These are phyloP conservation scores for Haliclona indistincta DNA, from an alignment of 37 sponge, comb jelly and placozoan genomes.

Conservation along the genomic window DNA sequence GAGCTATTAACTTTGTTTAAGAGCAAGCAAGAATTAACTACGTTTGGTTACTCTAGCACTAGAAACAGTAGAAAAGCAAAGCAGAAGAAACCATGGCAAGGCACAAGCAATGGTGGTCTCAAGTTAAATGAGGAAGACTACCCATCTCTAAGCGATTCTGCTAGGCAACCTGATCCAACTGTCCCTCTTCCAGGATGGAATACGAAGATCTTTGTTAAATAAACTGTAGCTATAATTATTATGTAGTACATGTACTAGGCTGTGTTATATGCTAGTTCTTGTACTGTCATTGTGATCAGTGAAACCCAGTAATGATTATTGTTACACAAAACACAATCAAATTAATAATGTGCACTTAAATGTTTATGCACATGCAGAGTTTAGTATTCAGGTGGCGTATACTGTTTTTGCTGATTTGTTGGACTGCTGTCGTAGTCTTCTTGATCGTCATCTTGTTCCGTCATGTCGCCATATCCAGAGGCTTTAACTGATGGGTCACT, in stretches of 20 bases:
- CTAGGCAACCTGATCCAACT: slow-evolving; percentile 14
- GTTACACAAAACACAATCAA: too few relatives aligned
- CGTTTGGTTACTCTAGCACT: not conserved
- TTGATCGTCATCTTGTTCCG: slow-evolving; percentile 10
- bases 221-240: too few relatives aligned
- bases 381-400: slow-evolving; percentile 48
- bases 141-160: slow-evolving; percentile 33
- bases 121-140: slow-evolving; percentile 41
- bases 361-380: too few relatives aligned
- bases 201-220: not conserved
- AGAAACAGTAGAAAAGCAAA: slow-evolving; percentile 1
- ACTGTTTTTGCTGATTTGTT: not conserved
- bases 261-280: too few relatives aligned
- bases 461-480: not conserved
- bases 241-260: too few relatives aligned
- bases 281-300: too few relatives aligned
- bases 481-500: not conserved
- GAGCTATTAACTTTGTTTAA: slow-evolving; percentile 1
- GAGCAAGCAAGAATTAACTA: not conserved
- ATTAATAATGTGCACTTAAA: too few relatives aligned
- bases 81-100: slow-evolving; percentile 5
- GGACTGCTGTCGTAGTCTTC: not conserved
- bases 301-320: too few relatives aligned
- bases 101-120: not conserved
- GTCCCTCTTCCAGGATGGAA: not conserved